A percentile compares a stretch with the other conserved stretches of the same genome.
Conservation (phyloP, 2,797 vertebrate genomes). For the Yasuhikotakia modesta region DNA sequence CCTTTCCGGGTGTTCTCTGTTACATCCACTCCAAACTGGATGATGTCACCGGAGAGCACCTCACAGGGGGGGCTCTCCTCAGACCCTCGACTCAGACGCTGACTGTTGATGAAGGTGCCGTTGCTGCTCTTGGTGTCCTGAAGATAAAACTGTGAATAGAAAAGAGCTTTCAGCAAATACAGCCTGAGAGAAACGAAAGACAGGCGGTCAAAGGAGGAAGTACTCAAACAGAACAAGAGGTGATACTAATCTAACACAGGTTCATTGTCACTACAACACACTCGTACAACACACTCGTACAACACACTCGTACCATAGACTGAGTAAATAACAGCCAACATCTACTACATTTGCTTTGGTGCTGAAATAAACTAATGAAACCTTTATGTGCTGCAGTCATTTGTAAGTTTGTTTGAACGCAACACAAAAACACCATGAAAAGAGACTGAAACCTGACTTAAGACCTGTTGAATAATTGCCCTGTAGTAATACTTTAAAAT, state of each 20-base stretch:
- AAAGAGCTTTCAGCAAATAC: too few relatives aligned
- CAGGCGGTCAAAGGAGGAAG: too few relatives aligned
- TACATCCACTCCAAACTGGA: conserved; percentile 98
- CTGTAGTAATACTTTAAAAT: too few relatives aligned
- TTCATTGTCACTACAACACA: too few relatives aligned
- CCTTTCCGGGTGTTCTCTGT: conserved; percentile 99
- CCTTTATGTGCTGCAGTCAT: neutral
- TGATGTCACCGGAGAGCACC: conserved; percentile 96
- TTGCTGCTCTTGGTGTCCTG: conserved; percentile 99
- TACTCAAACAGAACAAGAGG: neutral
- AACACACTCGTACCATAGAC: too few relatives aligned
- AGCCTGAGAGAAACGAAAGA: too few relatives aligned
- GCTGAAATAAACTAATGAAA: neutral
- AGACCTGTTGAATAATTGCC: too few relatives aligned
- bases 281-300: too few relatives aligned
- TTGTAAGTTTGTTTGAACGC: neutral
- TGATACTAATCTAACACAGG: neutral
- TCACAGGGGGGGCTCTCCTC: conserved; percentile 99
- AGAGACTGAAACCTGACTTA: too few relatives aligned
- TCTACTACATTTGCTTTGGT: neutral
- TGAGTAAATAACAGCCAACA: neutral
- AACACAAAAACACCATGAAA: neutral
- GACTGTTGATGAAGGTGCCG: conserved; percentile 99
- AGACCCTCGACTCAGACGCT: conserved; percentile 95
- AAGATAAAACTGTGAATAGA: conserved; percentile 90